Evolutionary conservation across 1,140 invertebrate species (phyloP), one percentile per base, ranked within the genome.

Genomic region (Lethrus apterus): DNA sequence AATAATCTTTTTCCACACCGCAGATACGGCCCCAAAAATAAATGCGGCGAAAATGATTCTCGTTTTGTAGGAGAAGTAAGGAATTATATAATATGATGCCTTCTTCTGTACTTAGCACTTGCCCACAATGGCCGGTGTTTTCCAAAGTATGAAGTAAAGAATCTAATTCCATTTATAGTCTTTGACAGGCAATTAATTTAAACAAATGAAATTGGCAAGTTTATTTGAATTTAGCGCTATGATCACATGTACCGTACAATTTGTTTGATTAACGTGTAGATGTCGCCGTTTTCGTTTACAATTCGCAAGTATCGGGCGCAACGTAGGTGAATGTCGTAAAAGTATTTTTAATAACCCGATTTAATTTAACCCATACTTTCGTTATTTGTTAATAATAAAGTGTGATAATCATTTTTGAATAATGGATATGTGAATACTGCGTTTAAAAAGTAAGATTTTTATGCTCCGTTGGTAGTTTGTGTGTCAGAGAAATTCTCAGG

Each of bases 11-110:
- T 30, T 76, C 70, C 0, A 72, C 65, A 0, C 81, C 84, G 42
- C 77, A 73, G 26, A 89, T 78, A 58, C 75, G 75, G 1, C 84
- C 85, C 81, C 83, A 86, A 49, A 86, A 84, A 50, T 77, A 85
- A 35, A 82, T 75, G 48, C 78, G 76, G 2, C 66, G 63, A 59
- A 86, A 86, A 57, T 86, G 81, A 66, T 86, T 86, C 57, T 88
- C 83, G 33, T 78, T 75, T 61, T 86, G 78, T 11, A 88, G 64
- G 35, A 84, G 64, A 9, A 80, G 65, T 0, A 89, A 63, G 0
- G 84, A 84, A 63, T 82, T 83, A 54, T 80, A 73, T 4, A 86
- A 61, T 0, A 84, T 53, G 2, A 80, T 68, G 5, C 76, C 73
- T 51, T 79, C 73, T 65, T 87, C 84, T 3, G 70, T 71, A 20